These are phyloP conservation scores for Pterobdella sp. DNA, from an alignment of 2,888 invertebrate genomes.

Conservation along the genomic window DNA sequence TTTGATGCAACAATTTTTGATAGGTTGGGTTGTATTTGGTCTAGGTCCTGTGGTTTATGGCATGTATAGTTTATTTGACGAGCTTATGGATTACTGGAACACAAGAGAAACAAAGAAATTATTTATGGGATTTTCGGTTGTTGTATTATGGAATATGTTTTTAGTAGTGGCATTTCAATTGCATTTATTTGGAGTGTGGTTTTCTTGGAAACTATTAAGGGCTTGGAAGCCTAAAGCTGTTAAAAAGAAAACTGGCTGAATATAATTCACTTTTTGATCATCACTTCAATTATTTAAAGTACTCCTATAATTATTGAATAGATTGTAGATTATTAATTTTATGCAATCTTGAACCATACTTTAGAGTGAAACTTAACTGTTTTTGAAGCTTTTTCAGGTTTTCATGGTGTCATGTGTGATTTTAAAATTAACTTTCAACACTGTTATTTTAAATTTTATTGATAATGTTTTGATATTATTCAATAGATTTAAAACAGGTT, in stretches of 20 bases:
- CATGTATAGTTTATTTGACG: constrained; percentile 70
- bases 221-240: constrained; percentile 42
- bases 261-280: too few relatives aligned
- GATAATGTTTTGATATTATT: too few relatives aligned
- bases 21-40: constrained; percentile 68
- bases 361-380: too few relatives aligned
- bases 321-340: too few relatives aligned
- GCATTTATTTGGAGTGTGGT: constrained; percentile 47
- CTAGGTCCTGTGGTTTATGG: constrained; percentile 74
- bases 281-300: too few relatives aligned
- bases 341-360: too few relatives aligned
- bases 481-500: too few relatives aligned
- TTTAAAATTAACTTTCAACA: too few relatives aligned
- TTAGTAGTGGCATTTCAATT: constrained; percentile 77
- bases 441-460: too few relatives aligned
- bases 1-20: constrained; percentile 54
- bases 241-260: constrained; percentile 23
- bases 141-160: constrained; percentile 84
- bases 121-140: constrained; percentile 65
- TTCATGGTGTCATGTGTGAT: too few relatives aligned
- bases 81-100: constrained; percentile 71
- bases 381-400: too few relatives aligned
- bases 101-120: constrained; percentile 60
- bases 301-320: too few relatives aligned
- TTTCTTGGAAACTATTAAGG: constrained; percentile 44